Percentiles rank a stretch among this genome's conserved stretches.
Conservation (phyloP, 2,113 vertebrate genomes). For the Tupaia chinensis region DNA sequence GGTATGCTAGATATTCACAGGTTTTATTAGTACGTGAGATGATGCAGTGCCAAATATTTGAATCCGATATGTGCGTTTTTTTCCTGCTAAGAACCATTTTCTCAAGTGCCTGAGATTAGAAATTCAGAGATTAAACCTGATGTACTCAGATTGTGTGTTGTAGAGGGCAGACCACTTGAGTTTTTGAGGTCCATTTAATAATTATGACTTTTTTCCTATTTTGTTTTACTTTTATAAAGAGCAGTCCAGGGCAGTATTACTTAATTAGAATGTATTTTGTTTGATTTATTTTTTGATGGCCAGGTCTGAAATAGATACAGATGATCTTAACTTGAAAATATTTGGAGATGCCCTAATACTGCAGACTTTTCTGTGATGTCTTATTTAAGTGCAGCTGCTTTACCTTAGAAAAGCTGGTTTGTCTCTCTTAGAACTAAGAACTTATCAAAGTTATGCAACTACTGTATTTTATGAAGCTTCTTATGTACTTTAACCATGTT, state of each 20-base stretch:
- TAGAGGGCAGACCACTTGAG: neutral
- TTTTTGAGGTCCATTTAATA: conserved; percentile 45
- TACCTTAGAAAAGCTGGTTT: conserved; percentile 3
- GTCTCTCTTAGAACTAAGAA: neutral
- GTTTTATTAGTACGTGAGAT: neutral
- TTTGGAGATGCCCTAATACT: neutral
- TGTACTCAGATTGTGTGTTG: neutral
- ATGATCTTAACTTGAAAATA: conserved; percentile 21
- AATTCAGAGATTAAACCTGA: neutral
- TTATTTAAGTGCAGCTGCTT: neutral
- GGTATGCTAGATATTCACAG: neutral
- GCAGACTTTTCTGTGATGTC: neutral
- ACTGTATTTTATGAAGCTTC: neutral
- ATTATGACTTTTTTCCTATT: neutral
- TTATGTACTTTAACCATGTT: neutral
- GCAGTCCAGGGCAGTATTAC: neutral
- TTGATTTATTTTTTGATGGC: neutral
- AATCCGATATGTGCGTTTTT: neutral
- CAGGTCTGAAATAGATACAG: neutral
- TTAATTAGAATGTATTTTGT: conserved; percentile 5
- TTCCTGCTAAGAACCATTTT: neutral
- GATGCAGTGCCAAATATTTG: conserved; percentile 15
- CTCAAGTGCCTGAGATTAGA: neutral
- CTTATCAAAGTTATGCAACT: neutral
- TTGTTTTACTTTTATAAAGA: conserved; percentile 15